Base-by-base conservation (phyloP, 2,797 vertebrate species). In the Catamblyrhynchus diadema region DNA sequence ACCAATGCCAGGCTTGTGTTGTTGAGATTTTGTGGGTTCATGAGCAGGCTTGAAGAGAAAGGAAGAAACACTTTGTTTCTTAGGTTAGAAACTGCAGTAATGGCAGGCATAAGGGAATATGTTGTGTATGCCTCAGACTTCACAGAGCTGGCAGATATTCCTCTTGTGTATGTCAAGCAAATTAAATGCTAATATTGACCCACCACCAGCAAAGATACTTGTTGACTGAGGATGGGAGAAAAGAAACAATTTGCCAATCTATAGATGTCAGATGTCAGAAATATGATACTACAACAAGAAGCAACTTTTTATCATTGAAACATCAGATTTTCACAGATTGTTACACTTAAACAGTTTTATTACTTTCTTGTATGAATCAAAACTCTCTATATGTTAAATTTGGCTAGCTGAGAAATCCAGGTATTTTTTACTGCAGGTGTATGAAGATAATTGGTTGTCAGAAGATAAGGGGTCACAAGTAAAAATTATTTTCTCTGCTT, bases 171-270 rank as follows among this genome's bases (percentile, higher is more conserved):
- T 69, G 32, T 67, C 69, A 89, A 88, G 24, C 35, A 83, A 92
- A 94, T 85, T 44, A 89, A 94, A 91, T 82, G 41, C 42, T 82
- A 91, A 86, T 91, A 93, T 78, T 94, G 84, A 86, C 59, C 69
- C 39, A 88, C 57, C 22, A 80, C 27, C 19, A 82, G 50, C 13
- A 78, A 82, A 95, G 60, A 60, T 10, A 42, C 25, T 56, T 86
- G 23, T 74, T 73, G 33, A 80, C 35, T 80, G 67, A 87, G 33
- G 9, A 59, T 65, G 12, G 37, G 19, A 70, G 50, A 86, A 90
- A 80, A 94, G 8, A 75, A 92, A 42, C 0, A 0, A 33, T 67
- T 53, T 53, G 23, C 37, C 51, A 61, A 9, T 74, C 64, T 64
- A 10, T 35, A 75, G 44, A 10, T 19, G 17, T 41, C 44, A 69